phyloP scores from a whole-genome alignment of 1,140 invertebrate genomes.

The Trichonephila clavata region DNA sequence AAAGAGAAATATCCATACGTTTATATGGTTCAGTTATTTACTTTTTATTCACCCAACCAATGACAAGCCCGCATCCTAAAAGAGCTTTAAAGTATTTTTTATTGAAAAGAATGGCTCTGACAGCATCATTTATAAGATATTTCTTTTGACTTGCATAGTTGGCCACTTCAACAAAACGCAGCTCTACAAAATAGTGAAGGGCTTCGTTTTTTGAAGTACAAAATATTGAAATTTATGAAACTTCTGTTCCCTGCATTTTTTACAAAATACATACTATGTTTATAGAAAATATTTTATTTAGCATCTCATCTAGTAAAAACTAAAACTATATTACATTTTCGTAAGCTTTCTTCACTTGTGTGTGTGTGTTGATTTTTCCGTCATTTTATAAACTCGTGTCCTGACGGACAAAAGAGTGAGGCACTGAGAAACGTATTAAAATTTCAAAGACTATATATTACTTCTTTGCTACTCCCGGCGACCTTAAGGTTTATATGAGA shows the following conservation, averaged over 20 bases:
- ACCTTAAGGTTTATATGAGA: no score
- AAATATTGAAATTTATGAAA: slow-evolving; percentile 57
- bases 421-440: no score
- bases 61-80: slow-evolving; percentile 20
- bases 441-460: no score
- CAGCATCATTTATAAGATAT: slow-evolving; percentile 63
- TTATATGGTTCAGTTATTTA: slow-evolving; percentile 60
- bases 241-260: background rate
- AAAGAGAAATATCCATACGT: slow-evolving; percentile 47
- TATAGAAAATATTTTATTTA: background rate
- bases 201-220: no score
- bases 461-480: no score
- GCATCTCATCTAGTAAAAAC: background rate
- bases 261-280: no score
- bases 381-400: no score
- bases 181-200: slow-evolving; percentile 9
- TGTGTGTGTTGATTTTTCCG: background rate
- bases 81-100: slow-evolving; percentile 40
- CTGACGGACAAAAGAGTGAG: no score
- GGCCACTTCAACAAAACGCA: slow-evolving; percentile 20
- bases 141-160: background rate
- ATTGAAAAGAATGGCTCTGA: slow-evolving; percentile 56
- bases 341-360: background rate
- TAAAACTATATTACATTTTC: background rate
- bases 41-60: slow-evolving; percentile 30